phyloP scores from a whole-genome alignment of 1,140 invertebrate genomes.

The Hormaphis cornu region DNA sequence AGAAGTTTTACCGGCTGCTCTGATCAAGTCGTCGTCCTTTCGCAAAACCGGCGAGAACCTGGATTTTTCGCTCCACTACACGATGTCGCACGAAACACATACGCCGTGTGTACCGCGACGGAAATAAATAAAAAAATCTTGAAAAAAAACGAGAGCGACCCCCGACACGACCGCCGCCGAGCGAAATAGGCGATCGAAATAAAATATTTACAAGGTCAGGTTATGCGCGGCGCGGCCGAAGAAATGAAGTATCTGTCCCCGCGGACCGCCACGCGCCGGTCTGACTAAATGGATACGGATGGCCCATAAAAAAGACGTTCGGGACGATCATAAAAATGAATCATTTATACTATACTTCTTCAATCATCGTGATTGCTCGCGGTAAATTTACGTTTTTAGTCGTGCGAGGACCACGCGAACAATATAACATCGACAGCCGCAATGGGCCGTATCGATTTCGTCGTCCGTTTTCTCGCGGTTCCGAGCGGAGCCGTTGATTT shows the following conservation, averaged over 20 bases:
- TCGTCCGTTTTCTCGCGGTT: too few relatives aligned
- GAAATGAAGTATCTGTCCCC: conserved; percentile 33
- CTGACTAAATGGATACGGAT: conserved; percentile 32
- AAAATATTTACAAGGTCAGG: conserved; percentile 31
- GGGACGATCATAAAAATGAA: conserved; percentile 30
- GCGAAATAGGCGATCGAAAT: conserved; percentile 5
- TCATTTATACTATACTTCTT: conserved; percentile 30
- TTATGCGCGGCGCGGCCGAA: conserved; percentile 1
- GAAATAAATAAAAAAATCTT: too few relatives aligned
- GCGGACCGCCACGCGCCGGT: conserved; percentile 17
- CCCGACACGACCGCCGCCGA: not conserved
- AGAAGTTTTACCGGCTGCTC: too few relatives aligned
- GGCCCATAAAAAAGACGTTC: conserved; percentile 31
- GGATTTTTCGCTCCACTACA: too few relatives aligned
- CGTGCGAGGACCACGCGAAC: not conserved
- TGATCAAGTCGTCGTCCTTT: too few relatives aligned
- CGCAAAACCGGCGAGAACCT: too few relatives aligned
- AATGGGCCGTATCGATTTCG: too few relatives aligned
- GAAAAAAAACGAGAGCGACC: not conserved
- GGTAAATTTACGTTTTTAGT: conserved; percentile 28
- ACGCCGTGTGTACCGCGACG: too few relatives aligned
- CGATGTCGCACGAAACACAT: too few relatives aligned
- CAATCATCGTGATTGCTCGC: conserved; percentile 30
- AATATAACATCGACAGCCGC: too few relatives aligned
- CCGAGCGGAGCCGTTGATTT: too few relatives aligned